Base-by-base conservation (phyloP, 2,888 invertebrate species). In the Tholera decimalis region DNA sequence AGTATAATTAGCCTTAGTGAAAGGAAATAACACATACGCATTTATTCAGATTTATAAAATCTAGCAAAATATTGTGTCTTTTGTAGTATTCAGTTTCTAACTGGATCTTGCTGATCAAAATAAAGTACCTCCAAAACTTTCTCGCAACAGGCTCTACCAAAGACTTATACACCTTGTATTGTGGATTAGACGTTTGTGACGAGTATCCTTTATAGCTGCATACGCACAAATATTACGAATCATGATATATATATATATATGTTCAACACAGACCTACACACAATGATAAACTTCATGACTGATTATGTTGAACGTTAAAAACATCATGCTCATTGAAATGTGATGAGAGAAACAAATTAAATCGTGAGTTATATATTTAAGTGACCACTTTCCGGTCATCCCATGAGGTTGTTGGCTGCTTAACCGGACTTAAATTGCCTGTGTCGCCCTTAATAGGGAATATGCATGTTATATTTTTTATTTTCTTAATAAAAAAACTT, bases 121-220 rank as follows among this genome's bases (percentile, higher is more conserved):
- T n/a, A 7, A 56, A 22, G 51, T 74, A 74, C 74, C 79, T 71
- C 62, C 75, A 60, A 47, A 79, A 75, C 55, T 61, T 78, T 20
- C 26, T 57, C 13, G 74, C 41, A 9, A 26, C 15, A 0, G 26
- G 51, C 49, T 73, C 50, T 30, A 76, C 24, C 22, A 26, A 41
- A 9, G 51, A 37, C 33, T 50, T 63, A 55, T 77, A 77, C 30
- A 46, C 57, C n/a, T 41, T 35, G 50, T 70, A 79, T 26, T 65
- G 71, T 41, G 77, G 65, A 24, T 75, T 75, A 28, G 41, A 54
- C 9, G 62, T 47, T 58, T 15, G 59, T n/a, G 61, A 61, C 18
- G 76, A 65, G 43, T 77, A 77, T 37, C 76, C 71, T 51, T 18
- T 70, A 72, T 47, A 51, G 65, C 80, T 83, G 61, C 79, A 47